These are phyloP conservation scores for Eustalomyia histrio DNA, from an alignment of 2,888 invertebrate genomes.

Conservation along the genomic window DNA sequence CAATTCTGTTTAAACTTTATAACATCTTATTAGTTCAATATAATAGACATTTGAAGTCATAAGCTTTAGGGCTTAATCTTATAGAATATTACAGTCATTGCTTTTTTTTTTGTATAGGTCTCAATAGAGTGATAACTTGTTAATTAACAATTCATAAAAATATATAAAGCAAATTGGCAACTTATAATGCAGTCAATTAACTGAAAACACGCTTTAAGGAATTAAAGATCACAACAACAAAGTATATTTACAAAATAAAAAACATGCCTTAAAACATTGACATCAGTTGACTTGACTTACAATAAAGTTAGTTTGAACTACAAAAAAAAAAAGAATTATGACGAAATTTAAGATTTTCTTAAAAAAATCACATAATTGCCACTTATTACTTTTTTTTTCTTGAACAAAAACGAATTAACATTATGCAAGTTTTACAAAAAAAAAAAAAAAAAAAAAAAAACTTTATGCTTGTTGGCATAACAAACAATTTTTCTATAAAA, in stretches of 20 bases:
- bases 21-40: too few relatives aligned
- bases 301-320: constrained; percentile 6
- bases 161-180: not conserved
- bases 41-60: not conserved
- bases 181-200: not conserved
- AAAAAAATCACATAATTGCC: constrained; percentile 14
- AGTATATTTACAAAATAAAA: not conserved
- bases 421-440: not conserved
- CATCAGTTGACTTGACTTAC: constrained; percentile 38
- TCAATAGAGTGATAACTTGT: not conserved
- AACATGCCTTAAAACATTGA: constrained; percentile 38
- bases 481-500: not conserved
- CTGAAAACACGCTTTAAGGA: not conserved
- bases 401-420: not conserved
- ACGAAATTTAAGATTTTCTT: constrained; percentile 8
- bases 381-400: not conserved
- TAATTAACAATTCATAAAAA: constrained; percentile 17
- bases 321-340: constrained; percentile 22
- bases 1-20: too few relatives aligned
- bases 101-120: not conserved
- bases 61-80: not conserved
- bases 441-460: too few relatives aligned
- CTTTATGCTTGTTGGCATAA: constrained; percentile 17
- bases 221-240: not conserved
- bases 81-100: not conserved